phyloP scores from a whole-genome alignment of 64 coral and sea anemone genomes.

The Stylophora pistillata region DNA sequence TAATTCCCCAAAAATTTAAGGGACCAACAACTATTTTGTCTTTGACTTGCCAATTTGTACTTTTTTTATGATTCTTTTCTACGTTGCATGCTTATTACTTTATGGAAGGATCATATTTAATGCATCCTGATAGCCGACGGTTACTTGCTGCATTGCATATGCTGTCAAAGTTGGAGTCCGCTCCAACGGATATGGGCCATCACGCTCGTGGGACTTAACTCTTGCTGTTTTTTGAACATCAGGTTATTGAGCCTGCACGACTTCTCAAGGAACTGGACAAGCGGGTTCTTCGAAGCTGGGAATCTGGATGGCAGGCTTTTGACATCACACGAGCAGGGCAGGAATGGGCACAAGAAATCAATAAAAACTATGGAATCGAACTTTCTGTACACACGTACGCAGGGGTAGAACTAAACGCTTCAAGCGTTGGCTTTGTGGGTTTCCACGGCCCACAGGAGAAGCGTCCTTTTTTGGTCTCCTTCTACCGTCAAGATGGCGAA shows the following conservation, averaged over 20 bases:
- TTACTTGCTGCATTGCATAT: too few relatives aligned
- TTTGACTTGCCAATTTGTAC: too few relatives aligned
- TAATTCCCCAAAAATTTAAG: too few relatives aligned
- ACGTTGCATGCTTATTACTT: too few relatives aligned
- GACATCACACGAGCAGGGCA: conserved; percentile 76
- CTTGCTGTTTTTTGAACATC: background rate
- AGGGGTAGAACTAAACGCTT: conserved; percentile 32
- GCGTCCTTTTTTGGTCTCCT: conserved; percentile 87
- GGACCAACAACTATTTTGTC: too few relatives aligned
- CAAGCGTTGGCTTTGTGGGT: conserved; percentile 74
- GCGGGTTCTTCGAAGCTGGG: conserved; percentile 66
- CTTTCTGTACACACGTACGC: conserved; percentile 58
- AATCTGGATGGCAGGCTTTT: conserved; percentile 89
- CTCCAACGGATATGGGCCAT: too few relatives aligned
- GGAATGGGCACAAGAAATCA: conserved; percentile 51
- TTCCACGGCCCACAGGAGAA: conserved; percentile 89
- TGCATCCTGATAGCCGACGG: too few relatives aligned
- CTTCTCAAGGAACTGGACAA: conserved; percentile 8
- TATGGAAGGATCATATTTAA: too few relatives aligned
- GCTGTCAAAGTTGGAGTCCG: too few relatives aligned
- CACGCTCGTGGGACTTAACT: background rate
- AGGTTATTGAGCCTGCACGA: conserved; percentile 55
- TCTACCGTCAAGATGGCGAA: conserved; percentile 59
- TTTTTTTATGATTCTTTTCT: too few relatives aligned
- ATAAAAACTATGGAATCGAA: conserved; percentile 83